Conservation (phyloP, 2,888 invertebrate species). For the Bruchidius siliquastri region DNA sequence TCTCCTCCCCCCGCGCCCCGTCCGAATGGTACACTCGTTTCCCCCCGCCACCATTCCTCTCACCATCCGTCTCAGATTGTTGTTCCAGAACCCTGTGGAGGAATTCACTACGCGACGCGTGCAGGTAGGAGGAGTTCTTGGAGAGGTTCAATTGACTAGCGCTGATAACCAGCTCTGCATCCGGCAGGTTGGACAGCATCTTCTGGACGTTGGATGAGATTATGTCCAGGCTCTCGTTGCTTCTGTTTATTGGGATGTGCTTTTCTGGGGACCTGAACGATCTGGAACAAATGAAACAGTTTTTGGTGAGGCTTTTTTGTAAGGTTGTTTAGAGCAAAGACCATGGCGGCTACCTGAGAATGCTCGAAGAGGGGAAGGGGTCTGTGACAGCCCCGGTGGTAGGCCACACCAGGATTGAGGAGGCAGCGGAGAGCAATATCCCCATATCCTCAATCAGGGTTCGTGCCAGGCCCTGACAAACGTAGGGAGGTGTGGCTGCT, state of each 20-base stretch:
- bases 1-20: constrained; percentile 10
- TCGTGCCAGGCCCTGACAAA: too few species aligned
- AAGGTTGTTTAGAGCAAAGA: too few species aligned
- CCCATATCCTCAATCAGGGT: too few species aligned
- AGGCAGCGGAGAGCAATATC: too few species aligned
- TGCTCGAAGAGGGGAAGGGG: too few species aligned
- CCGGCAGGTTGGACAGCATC: constrained; percentile 53
- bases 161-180: constrained; percentile 42
- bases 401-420: too few species aligned
- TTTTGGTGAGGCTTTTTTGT: too few species aligned
- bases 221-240: constrained; percentile 35
- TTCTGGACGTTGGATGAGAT: constrained; percentile 54
- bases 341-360: too few species aligned
- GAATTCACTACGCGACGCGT: constrained; percentile 18
- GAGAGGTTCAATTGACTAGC: constrained; percentile 31
- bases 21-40: constrained; percentile 22
- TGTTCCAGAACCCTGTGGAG: constrained; percentile 12
- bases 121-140: constrained; percentile 31
- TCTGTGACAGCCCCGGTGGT: too few species aligned
- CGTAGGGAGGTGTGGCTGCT: too few species aligned
- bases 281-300: constrained; percentile 13
- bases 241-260: constrained; percentile 35
- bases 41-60: constrained; percentile 5
- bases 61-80: background rate
- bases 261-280: constrained; percentile 28